Evolutionary conservation across 2,888 invertebrate species (phyloP), one percentile per base, ranked within the genome.

Genomic region (Petrolisthes cinctipes): DNA sequence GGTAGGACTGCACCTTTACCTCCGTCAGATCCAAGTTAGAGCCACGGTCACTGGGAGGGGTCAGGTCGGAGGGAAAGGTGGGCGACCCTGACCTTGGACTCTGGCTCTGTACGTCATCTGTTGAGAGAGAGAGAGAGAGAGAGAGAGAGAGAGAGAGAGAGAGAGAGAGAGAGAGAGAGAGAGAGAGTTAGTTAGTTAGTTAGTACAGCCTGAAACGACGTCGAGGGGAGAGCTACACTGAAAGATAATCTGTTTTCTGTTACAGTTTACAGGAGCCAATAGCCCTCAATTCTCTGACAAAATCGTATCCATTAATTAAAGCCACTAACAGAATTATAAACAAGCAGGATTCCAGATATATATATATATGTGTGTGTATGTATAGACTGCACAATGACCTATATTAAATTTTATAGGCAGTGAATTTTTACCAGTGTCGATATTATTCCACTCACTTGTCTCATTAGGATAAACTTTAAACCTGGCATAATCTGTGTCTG

Each of bases 1-100:
- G 79, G 85, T 86, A 90, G 37, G 84, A 87, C 68, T 82, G 73
- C 57, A 90, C 90, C 54, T 78, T 56, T 6, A 83, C 90, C 73
- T 87, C 90, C 9, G 73, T 76, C 0, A 86, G 78, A 54, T 86
- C 86, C 1, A 66, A 56, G 53, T 37, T 82, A 1, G 54, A 20
- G 5, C 79, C 83, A 3, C 81, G 79, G 5, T 81, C 86, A 56
- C 83, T 83, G 17, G 86, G 81, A 23, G 83, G 73, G 4, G 83
- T 80, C 61, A 87, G 71, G 0, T 68, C 87, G 4, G 83, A 87
- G 37, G 86, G 81, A 71, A 83, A 83, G 71, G 80, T 57, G n/a
- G 80, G 83, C 9, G 57, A 71, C 6, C 79, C 79, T 9, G 80
- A 83, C 14, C 80, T 56, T 7, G 51, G 57, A 5, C 80, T 83